phyloP scores from a whole-genome alignment of 2,797 vertebrate genomes.

The Liasis olivaceus region DNA sequence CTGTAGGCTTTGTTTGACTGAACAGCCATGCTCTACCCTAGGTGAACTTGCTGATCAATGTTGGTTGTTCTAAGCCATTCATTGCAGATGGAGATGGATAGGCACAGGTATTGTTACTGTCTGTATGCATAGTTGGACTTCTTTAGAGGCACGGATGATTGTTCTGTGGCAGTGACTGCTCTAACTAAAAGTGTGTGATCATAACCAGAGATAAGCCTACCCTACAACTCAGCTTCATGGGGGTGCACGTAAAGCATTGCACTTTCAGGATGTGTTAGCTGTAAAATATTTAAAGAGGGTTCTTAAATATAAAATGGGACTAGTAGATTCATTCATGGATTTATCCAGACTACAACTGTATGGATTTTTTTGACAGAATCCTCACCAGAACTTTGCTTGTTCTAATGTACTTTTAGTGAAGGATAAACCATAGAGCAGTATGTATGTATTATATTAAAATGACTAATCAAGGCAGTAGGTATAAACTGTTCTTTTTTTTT shows the following conservation, averaged over 20 bases:
- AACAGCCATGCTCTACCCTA: background rate
- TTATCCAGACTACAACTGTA: background rate
- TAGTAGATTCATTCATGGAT: conserved; percentile 3
- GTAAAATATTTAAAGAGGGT: background rate
- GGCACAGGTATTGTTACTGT: background rate
- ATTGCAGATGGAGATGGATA: background rate
- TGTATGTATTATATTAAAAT: conserved; percentile 6
- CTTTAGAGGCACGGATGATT: background rate
- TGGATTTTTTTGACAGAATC: conserved; percentile 4
- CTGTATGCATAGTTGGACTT: background rate
- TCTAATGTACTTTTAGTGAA: background rate
- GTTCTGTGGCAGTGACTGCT: too few species aligned
- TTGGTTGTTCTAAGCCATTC: background rate
- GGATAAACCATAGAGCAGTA: background rate
- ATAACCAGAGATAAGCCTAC: background rate
- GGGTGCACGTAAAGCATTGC: background rate
- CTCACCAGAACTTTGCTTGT: conserved; percentile 3
- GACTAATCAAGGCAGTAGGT: background rate
- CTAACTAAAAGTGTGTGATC: too few species aligned
- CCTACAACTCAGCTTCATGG: background rate
- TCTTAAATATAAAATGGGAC: background rate
- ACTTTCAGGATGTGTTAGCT: background rate
- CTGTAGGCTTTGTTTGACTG: background rate
- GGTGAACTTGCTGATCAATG: background rate
- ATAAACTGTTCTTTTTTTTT: background rate